Evolutionary conservation across 2,113 vertebrate genomes (phyloP).

Genomic region (Percina caprodes): DNA sequence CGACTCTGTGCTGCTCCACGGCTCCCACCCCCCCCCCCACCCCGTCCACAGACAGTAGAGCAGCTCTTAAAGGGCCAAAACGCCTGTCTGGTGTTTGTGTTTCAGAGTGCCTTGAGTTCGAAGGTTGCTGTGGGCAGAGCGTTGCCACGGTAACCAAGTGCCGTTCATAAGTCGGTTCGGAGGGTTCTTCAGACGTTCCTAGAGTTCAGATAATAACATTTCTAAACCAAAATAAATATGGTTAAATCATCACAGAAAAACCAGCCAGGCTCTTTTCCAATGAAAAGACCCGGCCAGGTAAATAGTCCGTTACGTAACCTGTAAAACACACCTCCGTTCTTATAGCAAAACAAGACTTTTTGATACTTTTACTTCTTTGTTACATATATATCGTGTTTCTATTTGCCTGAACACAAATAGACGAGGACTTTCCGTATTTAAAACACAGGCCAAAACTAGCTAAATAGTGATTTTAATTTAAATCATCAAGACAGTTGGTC

Average conservation of each 20-base stretch:
- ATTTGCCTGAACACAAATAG: neutral
- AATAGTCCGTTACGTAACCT: too few relatives aligned
- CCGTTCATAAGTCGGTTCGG: neutral
- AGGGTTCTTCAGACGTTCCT: neutral
- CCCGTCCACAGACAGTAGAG: neutral
- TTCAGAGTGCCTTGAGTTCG: slow-evolving; percentile 35
- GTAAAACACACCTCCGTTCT: too few relatives aligned
- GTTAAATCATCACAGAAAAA: neutral
- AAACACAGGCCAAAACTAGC: neutral
- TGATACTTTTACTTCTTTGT: too few relatives aligned
- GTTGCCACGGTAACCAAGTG: neutral
- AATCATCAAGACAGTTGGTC: neutral
- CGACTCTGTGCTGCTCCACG: neutral
- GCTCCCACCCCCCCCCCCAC: neutral
- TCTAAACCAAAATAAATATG: neutral
- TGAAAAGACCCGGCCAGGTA: neutral
- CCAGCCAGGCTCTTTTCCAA: neutral
- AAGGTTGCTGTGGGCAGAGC: neutral
- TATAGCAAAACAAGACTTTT: too few relatives aligned
- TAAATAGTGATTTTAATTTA: neutral
- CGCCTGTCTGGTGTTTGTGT: neutral
- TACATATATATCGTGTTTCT: neutral
- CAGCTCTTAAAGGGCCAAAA: neutral
- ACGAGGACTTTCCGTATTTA: neutral
- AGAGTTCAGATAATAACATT: neutral